A percentile compares a stretch with the other conserved stretches of the same genome.
Evolutionary conservation across 2,113 vertebrate genomes (phyloP).

Genomic region (Heterotis niloticus): DNA sequence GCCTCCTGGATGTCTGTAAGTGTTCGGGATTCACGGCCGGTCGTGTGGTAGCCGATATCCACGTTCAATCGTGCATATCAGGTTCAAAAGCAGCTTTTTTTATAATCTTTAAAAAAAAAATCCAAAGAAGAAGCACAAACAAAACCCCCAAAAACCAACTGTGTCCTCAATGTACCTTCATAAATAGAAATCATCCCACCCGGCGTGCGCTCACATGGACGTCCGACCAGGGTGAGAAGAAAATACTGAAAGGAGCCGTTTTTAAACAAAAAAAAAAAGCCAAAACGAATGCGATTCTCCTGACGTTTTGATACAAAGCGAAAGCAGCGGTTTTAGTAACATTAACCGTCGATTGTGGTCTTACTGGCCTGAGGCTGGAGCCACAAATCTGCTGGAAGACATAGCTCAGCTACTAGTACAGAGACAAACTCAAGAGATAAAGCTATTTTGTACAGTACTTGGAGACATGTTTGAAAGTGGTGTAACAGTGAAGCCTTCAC

Average conservation of each 20-base stretch:
- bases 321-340: constrained; percentile 67
- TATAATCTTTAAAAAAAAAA: constrained; percentile 52
- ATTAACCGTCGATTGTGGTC: constrained; percentile 57
- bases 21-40: constrained; percentile 35
- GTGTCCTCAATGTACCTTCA: constrained; percentile 75
- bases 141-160: constrained; percentile 43
- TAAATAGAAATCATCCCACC: constrained; percentile 62
- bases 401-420: constrained; percentile 51
- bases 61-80: constrained; percentile 59
- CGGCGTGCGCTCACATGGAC: constrained; percentile 73
- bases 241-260: constrained; percentile 70
- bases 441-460: constrained; percentile 77
- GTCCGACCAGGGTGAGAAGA: constrained; percentile 63
- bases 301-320: constrained; percentile 61
- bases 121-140: constrained; percentile 57
- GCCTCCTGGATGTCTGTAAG: constrained; percentile 10
- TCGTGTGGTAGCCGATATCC: constrained; percentile 48
- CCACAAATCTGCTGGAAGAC: constrained; percentile 52
- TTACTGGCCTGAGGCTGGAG: constrained; percentile 57
- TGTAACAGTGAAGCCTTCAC: constrained; percentile 56
- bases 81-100: constrained; percentile 68
- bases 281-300: constrained; percentile 59
- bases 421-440: constrained; percentile 58
- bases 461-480: constrained; percentile 55
- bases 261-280: constrained; percentile 67